Conservation (phyloP, 2,888 invertebrate genomes). For the Nemotelus pantherinus region DNA sequence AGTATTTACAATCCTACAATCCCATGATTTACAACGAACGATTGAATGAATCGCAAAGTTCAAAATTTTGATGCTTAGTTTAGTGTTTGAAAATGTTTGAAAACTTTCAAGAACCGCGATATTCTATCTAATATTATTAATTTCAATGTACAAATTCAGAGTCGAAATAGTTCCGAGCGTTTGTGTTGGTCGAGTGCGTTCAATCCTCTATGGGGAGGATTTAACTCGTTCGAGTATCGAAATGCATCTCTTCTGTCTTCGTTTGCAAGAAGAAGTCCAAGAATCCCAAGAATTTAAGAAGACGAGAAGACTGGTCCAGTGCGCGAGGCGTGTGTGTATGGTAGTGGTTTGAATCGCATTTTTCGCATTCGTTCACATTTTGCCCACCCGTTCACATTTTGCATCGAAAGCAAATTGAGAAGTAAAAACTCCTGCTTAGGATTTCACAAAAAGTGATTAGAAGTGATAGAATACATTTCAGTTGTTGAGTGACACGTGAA, state of each 20-base stretch:
- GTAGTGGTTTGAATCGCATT: background rate
- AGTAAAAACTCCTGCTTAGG: background rate
- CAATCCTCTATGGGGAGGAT: background rate
- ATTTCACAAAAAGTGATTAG: background rate
- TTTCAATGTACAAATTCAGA: background rate
- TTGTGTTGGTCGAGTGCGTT: conserved; percentile 4
- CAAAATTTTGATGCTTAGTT: too few species aligned
- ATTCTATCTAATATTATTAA: too few species aligned
- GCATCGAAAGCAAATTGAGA: background rate
- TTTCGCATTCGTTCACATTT: background rate
- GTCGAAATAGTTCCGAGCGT: background rate
- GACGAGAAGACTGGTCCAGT: conserved; percentile 15
- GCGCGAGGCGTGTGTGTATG: conserved; percentile 8
- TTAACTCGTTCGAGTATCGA: background rate
- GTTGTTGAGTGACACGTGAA: background rate
- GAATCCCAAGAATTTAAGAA: background rate
- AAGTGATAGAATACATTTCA: background rate
- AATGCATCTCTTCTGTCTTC: conserved; percentile 12
- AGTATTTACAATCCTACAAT: too few species aligned
- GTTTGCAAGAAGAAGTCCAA: background rate
- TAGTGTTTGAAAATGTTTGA: too few species aligned
- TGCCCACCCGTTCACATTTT: background rate
- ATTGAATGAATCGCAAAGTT: too few species aligned
- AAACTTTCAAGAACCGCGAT: too few species aligned
- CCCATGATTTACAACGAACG: too few species aligned